Evolutionary conservation across 2,888 invertebrate genomes (phyloP).

Genomic region (Chaetogeoica ovagalla): DNA sequence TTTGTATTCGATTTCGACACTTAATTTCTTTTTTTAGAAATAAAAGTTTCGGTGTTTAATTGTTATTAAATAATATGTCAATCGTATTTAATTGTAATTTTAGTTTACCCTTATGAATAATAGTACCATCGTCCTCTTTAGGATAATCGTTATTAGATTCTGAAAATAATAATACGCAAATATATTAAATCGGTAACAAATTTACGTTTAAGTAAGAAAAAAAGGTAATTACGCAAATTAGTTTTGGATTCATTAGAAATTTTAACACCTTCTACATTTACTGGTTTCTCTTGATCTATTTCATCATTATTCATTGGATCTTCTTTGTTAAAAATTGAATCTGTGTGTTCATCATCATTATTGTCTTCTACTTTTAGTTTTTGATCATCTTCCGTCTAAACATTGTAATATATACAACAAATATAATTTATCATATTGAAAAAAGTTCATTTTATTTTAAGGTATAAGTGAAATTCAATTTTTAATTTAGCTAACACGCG

Average conservation of each 20-base stretch:
- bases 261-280: not conserved
- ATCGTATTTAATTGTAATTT: not conserved
- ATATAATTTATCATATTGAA: not conserved
- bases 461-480: no score
- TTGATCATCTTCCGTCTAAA: not conserved
- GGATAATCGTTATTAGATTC: conserved; percentile 21
- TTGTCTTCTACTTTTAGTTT: not conserved
- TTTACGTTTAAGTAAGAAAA: not conserved
- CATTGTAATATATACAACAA: not conserved
- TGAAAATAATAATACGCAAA: not conserved
- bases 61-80: not conserved
- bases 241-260: not conserved
- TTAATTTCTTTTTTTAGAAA: not conserved
- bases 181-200: not conserved
- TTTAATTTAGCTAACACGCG: no score
- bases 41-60: not conserved
- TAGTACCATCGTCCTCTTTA: not conserved
- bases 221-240: conserved; percentile 4
- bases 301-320: not conserved
- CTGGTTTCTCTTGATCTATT: not conserved
- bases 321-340: not conserved
- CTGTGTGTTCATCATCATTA: not conserved
- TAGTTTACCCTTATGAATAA: not conserved
- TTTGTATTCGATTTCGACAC: no score
- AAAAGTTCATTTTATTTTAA: not conserved